Base-by-base conservation (phyloP, 2,888 invertebrate genomes). In the Synergus gifuensis region DNA sequence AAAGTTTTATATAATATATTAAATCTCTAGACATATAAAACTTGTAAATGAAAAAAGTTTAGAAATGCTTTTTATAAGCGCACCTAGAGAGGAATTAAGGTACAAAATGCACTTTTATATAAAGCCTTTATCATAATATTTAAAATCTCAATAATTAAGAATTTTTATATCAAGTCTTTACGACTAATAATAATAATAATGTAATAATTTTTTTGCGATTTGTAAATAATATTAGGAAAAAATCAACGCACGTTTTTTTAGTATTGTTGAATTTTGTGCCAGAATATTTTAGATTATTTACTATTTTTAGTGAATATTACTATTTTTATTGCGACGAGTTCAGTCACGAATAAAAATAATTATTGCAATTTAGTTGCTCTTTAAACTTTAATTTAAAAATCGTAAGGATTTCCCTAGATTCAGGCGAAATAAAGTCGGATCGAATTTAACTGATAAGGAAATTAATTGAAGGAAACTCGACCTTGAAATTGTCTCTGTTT, bases 21-120 rank as follows among this genome's bases (percentile, higher is more conserved):
- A 22, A 60, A 18, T 54, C 16, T 18, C 18, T 18, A 58, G 54
- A 1, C 8, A 16, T 8, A 64, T 40, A 12, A 28, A 16, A 69
- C 12, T 62, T 69, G 69, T 69, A 69, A 16, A 69, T 69, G 46
- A 36, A 49, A 69, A 46, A 69, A 69, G n/a, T 58, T 58, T 18
- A 58, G 9, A 58, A 63, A 40, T 40, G 46, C 67, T 67, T 49
- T 69, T 69, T 54, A 49, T 69, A 69, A 16, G 16, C 49, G 49
- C 69, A 49, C 69, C 2, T 66, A 66, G 66, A 66, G 9, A 66
- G 49, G 22, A 69, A 49, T 69, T 69, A 49, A 69, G 69, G 49
- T 69, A 49, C 49, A 46, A 69, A 69, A 49, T 69, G 69, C 69
- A 69, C 69, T 69, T 69, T 69, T 69, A 67, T 67, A 46, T 69